Conservation (phyloP, 2,113 vertebrate species). For the Plectropomus leopardus region DNA sequence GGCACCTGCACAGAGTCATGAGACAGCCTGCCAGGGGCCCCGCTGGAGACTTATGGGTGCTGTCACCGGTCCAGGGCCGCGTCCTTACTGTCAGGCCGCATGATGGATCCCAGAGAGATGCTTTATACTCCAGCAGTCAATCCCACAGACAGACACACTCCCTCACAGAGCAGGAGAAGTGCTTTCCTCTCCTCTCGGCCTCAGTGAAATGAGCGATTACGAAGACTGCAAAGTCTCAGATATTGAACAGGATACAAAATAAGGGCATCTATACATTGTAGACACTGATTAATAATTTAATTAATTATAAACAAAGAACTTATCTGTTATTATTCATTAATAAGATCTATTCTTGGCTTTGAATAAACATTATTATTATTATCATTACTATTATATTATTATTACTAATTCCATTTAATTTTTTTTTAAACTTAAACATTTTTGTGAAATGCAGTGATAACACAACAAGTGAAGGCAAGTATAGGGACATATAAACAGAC, state of each 20-base stretch:
- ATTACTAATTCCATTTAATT: no score
- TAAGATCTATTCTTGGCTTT: no score
- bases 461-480: no score
- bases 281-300: no score
- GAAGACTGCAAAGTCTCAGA: neutral
- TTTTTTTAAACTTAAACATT: no score
- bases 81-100: slow-evolving; percentile 64
- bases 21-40: slow-evolving; percentile 66
- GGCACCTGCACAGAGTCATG: slow-evolving; percentile 83
- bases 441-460: no score
- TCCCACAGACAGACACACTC: slow-evolving; percentile 46
- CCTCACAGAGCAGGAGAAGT: slow-evolving; percentile 6
- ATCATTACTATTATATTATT: no score
- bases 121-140: slow-evolving; percentile 59
- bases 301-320: no score
- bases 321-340: no score
- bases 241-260: neutral
- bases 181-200: neutral
- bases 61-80: slow-evolving; percentile 78
- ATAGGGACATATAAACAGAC: no score
- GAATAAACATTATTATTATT: no score
- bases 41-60: slow-evolving; percentile 80
- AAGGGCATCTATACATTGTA: neutral
- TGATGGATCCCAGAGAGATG: slow-evolving; percentile 80
- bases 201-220: neutral